Base-by-base conservation (phyloP, 2,888 invertebrate species). In the Zygothrica quintamaculata region DNA sequence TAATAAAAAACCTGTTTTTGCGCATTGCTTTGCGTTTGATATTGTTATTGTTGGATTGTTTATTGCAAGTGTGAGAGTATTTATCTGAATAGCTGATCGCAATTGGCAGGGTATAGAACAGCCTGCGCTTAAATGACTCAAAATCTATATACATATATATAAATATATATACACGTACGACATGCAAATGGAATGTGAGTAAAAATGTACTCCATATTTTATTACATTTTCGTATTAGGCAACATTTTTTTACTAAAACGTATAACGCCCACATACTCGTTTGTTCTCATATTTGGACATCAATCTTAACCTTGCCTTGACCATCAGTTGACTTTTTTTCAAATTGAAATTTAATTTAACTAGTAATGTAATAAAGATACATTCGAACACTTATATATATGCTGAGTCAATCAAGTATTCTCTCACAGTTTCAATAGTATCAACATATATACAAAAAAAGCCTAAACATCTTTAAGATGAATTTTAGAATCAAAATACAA, bases 1-100 rank as follows among this genome's bases (percentile, higher is more conserved):
- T 42, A 51, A 57, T 65, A 46, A 18, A 13, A 4, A 26, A 78
- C 77, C 77, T 59, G 77, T 77, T 77, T 77, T n/a, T 11, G 13
- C 15, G 33, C 15, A 6, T 22, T 39, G 6, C 8, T 22, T 22
- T 22, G 18, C 2, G 5, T 22, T 22, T 22, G 18, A 5, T 22
- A 5, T 22, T 22, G 18, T 5, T 22, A 5, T 22, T 22, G 5
- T 2, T 8, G 0, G n/a, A n/a, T 8, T 40, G 11, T 39, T 39
- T 33, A 26, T 4, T 59, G 31, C 33, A 22, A 18, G n/a, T 3
- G 11, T 18, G 7, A 22, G 36, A 37, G 42, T 62, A 55, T 77
- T 58, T 68, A 52, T 77, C 64, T 67, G 55, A 48, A 59, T 57
- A 50, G 64, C 43, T 53, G 48, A 44, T 47, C 48, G 42, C 55